Evolutionary conservation across 2,113 vertebrate genomes (phyloP).

Genomic region (Cromileptes altivelis): DNA sequence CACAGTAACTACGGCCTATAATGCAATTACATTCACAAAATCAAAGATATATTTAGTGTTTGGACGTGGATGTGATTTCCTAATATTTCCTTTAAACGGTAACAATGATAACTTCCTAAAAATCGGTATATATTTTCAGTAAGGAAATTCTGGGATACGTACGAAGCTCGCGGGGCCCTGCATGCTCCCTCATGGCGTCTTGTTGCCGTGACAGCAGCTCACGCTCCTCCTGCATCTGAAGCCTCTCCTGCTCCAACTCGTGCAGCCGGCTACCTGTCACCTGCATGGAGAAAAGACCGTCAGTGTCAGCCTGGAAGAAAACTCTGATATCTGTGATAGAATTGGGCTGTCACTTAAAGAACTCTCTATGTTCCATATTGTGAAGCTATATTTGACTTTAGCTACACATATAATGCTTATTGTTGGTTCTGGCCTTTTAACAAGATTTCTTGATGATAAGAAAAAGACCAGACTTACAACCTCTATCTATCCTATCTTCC

Average conservation of each 20-base stretch:
- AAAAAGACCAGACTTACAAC: background rate
- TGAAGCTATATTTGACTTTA: too few species aligned
- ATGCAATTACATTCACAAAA: background rate
- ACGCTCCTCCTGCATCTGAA: slow-evolving; percentile 90
- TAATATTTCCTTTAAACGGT: background rate
- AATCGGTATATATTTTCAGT: background rate
- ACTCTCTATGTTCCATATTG: too few species aligned
- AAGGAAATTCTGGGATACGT: slow-evolving; percentile 82
- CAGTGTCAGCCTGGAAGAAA: background rate
- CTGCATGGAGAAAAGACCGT: slow-evolving; percentile 29
- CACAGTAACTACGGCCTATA: background rate
- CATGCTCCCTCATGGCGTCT: slow-evolving; percentile 90
- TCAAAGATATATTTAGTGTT: background rate
- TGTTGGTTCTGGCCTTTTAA: too few species aligned
- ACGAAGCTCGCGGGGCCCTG: slow-evolving; percentile 91
- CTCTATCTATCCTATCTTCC: too few species aligned
- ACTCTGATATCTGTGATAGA: too few species aligned
- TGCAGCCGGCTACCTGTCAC: slow-evolving; percentile 90
- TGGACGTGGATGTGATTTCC: background rate
- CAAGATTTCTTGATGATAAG: background rate
- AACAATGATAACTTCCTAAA: background rate
- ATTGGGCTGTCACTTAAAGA: too few species aligned
- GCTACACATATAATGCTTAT: too few species aligned
- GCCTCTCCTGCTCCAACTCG: slow-evolving; percentile 92
- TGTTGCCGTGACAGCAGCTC: slow-evolving; percentile 93